Percentiles rank a stretch among this genome's conserved stretches.
Conservation (phyloP, 2,113 vertebrate genomes). For the Plestiodon gilberti region DNA sequence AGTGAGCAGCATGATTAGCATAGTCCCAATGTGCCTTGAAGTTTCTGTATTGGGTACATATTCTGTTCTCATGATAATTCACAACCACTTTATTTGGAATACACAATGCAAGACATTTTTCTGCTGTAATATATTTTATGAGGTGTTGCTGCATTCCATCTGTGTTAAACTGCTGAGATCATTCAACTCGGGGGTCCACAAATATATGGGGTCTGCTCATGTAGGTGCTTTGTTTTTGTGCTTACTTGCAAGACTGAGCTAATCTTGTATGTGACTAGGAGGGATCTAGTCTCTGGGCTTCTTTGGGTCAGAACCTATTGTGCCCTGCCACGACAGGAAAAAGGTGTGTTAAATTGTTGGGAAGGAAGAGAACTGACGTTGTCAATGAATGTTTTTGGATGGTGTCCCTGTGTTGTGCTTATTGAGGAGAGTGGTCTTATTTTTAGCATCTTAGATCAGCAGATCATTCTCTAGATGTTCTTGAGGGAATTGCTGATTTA, state of each 20-base stretch:
- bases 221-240: neutral
- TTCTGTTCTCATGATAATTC: neutral
- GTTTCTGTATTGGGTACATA: neutral
- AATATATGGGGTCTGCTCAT: neutral
- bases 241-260: neutral
- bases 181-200: neutral
- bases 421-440: slow-evolving; percentile 44
- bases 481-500: slow-evolving; percentile 43
- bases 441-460: slow-evolving; percentile 57
- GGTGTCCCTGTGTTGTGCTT: slow-evolving; percentile 22
- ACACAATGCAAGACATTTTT: neutral
- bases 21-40: neutral
- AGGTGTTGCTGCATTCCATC: neutral
- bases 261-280: neutral
- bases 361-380: slow-evolving; percentile 20
- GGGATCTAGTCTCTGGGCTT: neutral
- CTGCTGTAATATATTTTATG: neutral
- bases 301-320: neutral
- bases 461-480: slow-evolving; percentile 42
- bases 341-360: neutral
- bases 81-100: neutral
- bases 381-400: slow-evolving; percentile 28
- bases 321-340: neutral
- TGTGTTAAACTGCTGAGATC: neutral
- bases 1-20: neutral